phyloP scores from a whole-genome alignment of 2,797 vertebrate genomes.

The Sitta carolinensis region DNA sequence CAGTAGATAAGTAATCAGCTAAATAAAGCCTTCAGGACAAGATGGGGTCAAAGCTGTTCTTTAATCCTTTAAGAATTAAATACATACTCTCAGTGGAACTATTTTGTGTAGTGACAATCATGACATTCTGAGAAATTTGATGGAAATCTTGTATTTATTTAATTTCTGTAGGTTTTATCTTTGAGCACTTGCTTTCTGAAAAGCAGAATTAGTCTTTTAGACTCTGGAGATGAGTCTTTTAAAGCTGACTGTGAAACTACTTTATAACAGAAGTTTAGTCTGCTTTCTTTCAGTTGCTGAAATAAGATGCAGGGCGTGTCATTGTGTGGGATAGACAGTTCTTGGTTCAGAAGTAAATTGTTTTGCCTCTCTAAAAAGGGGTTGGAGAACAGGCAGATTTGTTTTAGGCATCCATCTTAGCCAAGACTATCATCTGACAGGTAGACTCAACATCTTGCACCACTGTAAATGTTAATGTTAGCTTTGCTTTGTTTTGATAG shows the following conservation, averaged over 20 bases:
- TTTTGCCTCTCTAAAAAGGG: neutral
- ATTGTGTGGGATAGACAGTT: neutral
- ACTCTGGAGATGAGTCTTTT: neutral
- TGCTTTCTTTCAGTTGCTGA: neutral
- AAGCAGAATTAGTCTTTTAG: neutral
- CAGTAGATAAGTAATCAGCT: neutral
- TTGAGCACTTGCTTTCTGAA: neutral
- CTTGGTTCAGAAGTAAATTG: neutral
- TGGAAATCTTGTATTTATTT: neutral
- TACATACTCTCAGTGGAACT: neutral
- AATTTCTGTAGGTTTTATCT: neutral
- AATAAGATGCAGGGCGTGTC: neutral
- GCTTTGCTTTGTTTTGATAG: conserved; percentile 20
- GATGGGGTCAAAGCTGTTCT: neutral
- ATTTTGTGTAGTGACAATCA: neutral
- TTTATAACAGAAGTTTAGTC: neutral
- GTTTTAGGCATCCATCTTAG: neutral
- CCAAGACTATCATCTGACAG: conserved; percentile 10
- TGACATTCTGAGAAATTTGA: neutral
- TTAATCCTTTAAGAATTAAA: neutral
- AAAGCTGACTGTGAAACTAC: neutral
- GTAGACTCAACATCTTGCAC: conserved; percentile 30
- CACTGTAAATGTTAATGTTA: conserved; percentile 16
- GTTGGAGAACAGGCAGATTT: neutral
- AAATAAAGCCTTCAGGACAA: neutral